phyloP scores from a whole-genome alignment of 2,797 vertebrate species.

The Arctocebus calabarensis region DNA sequence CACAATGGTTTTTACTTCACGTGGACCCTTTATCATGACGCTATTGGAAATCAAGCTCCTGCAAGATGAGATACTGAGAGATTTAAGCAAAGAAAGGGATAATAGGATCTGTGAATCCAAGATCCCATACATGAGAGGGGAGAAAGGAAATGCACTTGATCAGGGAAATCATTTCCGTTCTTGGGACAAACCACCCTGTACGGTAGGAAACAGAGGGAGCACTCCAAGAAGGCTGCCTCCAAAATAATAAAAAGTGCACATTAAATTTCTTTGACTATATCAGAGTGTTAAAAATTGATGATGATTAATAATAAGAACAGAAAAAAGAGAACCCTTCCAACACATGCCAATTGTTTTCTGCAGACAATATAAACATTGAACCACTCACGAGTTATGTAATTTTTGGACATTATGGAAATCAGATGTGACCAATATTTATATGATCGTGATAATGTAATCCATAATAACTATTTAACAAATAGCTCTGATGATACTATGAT shows the following conservation, averaged over 20 bases:
- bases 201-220: not conserved
- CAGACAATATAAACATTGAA: not conserved
- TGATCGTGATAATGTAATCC: not conserved
- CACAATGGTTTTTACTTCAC: not conserved
- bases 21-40: not conserved
- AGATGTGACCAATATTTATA: not conserved
- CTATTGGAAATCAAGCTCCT: not conserved
- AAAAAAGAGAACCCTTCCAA: not conserved
- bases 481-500: not conserved
- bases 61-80: not conserved
- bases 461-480: not conserved
- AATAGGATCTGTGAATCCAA: not conserved
- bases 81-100: not conserved
- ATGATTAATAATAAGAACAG: not conserved
- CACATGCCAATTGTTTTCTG: not conserved
- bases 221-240: not conserved
- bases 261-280: not conserved
- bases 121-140: not conserved
- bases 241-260: not conserved
- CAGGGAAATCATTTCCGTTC: not conserved
- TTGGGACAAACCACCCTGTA: not conserved
- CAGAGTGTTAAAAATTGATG: not conserved
- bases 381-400: not conserved
- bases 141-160: not conserved
- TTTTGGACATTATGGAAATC: not conserved